Evolutionary conservation across 1,140 invertebrate species (phyloP), one percentile per base, ranked within the genome.

Genomic region (Drosophila mayri): DNA sequence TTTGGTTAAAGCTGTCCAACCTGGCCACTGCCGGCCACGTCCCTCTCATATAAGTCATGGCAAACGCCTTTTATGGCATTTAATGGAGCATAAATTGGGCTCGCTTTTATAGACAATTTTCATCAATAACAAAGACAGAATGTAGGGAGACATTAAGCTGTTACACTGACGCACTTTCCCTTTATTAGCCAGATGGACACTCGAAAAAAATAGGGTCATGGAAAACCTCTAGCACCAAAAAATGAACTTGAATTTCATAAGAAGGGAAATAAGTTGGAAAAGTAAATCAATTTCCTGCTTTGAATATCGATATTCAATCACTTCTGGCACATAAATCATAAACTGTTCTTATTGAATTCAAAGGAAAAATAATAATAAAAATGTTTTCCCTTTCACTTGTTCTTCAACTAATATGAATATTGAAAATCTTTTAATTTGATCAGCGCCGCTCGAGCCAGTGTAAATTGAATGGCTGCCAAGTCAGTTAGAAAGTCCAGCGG

Each of bases 91-190:
- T 87, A 84, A 87, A 88, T 55, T 63, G 49, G 61, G 40, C 58
- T 61, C 52, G 61, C 64, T 76, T 87, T 87, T 87, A 83, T 87
- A 73, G 84, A 88, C 76, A 70, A 81, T 88, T 90, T 77, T 73
- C 73, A 90, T 88, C 84, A 81, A 88, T 84, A 84, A 80, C 71
- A 76, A 88, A 66, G 63, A 64, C 40, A 16, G 49, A 60, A 65
- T 57, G 38, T 62, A 47, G 68, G 49, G 25, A 47, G 61, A 74
- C 79, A 88, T 79, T 82, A 76, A 82, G 52, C 64, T 70, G 49
- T 68, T 46, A 20, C 55, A 28, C 59, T 65, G 57, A 75, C 49
- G 58, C 47, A 62, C 38, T 46, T 32, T 16, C 25, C 35, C 47
- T 58, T 20, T 28, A 37, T 35, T 41, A 49, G 20, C 14, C 52